Evolutionary conservation across 2,797 vertebrate genomes (phyloP), one percentile per base, ranked within the genome.

Genomic region (Nyctalus aviator): DNA sequence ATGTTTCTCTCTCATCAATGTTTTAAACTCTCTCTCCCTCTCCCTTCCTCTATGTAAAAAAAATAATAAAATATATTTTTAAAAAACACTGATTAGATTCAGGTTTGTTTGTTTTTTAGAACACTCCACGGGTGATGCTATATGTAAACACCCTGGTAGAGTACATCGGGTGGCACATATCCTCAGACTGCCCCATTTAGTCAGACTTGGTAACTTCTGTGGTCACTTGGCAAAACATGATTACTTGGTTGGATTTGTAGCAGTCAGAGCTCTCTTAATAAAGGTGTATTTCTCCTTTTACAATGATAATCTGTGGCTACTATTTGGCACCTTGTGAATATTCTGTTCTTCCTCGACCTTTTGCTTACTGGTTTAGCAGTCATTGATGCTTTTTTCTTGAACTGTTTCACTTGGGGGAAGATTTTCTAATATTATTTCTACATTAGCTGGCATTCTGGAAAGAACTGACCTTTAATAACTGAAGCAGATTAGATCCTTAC

Each of bases 401-500:
- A 77, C 53, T 57, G 48, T 50, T 64, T 86, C 76, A 75, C 71
- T 27, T 44, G 72, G 41, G 21, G 6, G 6, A 32, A 73, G 59
- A 71, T 62, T 68, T 82, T 41, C 57, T 41, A 81, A 92, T 68
- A 89, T 89, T 62, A 81, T 82, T 82, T 95, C 50, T 77, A 64
- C 14, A 93, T 66, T 87, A 87, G 18, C 46, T 77, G n/a, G 53
- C 64, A 78, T 84, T 95, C 66, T 73, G 27, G 27, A 88, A 72
- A 93, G 37, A 91, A 76, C 14, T 86, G 85, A 85, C 37, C 86
- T 23, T 69, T 81, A 93, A 87, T 55, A 83, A 88, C 71, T 78
- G 64, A 84, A 44, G 27, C 35, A 85, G 27, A 27, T 5, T 59
- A 84, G 90, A 82, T 37, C 18, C 59, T 46, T 37, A 41, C n/a